A percentile compares a stretch with the other conserved stretches of the same genome.
These are phyloP conservation scores for Sturmia bella DNA, from an alignment of 2,888 invertebrate species.

Conservation along the genomic window DNA sequence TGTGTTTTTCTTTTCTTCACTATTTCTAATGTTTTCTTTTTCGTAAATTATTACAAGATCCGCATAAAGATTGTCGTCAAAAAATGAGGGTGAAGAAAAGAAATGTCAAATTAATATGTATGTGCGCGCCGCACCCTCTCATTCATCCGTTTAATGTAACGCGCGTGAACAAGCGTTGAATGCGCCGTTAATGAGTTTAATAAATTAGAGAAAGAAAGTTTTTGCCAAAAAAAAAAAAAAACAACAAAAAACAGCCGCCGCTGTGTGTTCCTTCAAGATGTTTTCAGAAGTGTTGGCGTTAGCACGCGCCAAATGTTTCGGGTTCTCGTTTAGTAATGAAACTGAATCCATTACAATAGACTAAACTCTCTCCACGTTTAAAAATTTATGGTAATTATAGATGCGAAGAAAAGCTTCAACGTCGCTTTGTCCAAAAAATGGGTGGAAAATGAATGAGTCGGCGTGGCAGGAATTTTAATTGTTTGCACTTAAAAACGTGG, in stretches of 20 bases:
- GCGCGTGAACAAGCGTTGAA: constrained; percentile 17
- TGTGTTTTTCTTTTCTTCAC: constrained; percentile 28
- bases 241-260: too few relatives aligned
- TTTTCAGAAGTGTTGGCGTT: constrained; percentile 64
- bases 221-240: constrained; percentile 22
- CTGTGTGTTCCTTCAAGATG: constrained; percentile 56
- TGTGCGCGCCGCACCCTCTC: constrained; percentile 50
- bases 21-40: constrained; percentile 20
- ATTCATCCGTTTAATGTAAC: constrained; percentile 15
- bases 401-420: constrained; percentile 27
- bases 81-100: constrained; percentile 67
- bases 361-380: constrained; percentile 34
- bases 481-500: too few relatives aligned
- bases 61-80: constrained; percentile 44
- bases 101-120: constrained; percentile 58
- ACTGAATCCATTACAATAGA: constrained; percentile 28
- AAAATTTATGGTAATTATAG: constrained; percentile 59
- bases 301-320: constrained; percentile 62
- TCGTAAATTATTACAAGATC: constrained; percentile 53
- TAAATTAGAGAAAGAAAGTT: constrained; percentile 19
- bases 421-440: constrained; percentile 36
- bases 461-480: too few relatives aligned
- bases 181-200: constrained; percentile 34
- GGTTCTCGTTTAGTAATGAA: constrained; percentile 19
- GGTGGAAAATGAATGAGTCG: constrained; percentile 11